phyloP scores from a whole-genome alignment of 2,797 vertebrate species.

The Knipowitschia caucasica region DNA sequence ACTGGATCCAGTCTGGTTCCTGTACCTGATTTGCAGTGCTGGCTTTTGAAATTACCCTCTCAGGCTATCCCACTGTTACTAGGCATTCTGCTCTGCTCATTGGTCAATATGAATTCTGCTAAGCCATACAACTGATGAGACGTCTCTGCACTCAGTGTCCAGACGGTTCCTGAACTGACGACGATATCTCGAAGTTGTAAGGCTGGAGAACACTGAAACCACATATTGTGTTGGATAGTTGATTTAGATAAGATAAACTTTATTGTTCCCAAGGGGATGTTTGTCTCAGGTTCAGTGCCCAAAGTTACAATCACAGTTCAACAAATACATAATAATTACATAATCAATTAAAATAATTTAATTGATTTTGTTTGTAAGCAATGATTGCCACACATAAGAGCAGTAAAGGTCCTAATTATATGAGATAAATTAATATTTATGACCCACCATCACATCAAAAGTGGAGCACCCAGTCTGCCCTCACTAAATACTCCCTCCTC shows the following conservation, averaged over 20 bases:
- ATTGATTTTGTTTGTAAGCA: no score
- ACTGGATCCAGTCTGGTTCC: conserved; percentile 59
- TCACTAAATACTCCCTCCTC: conserved; percentile 49
- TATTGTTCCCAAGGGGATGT: no score
- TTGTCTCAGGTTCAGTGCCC: no score
- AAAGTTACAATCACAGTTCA: no score
- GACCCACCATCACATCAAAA: conserved; percentile 57
- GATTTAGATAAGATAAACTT: no score
- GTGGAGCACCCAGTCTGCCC: conserved; percentile 48
- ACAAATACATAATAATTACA: no score
- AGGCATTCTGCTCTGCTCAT: conserved; percentile 50
- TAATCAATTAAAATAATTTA: no score
- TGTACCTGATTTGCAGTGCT: conserved; percentile 60
- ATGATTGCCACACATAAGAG: conserved; percentile 2
- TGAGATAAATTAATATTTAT: conserved; percentile 68
- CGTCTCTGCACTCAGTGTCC: conserved; percentile 36
- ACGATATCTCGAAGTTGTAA: conserved; percentile 54
- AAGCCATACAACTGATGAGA: conserved; percentile 58
- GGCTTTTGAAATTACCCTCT: conserved; percentile 65
- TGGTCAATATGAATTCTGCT: conserved; percentile 48
- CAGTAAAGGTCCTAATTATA: conserved; percentile 24
- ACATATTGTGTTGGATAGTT: no score
- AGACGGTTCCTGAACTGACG: conserved; percentile 57
- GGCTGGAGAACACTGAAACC: conserved; percentile 20
- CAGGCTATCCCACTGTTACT: conserved; percentile 60